Conservation (phyloP, 1,140 invertebrate species). For the Drosophila micromelanica region DNA sequence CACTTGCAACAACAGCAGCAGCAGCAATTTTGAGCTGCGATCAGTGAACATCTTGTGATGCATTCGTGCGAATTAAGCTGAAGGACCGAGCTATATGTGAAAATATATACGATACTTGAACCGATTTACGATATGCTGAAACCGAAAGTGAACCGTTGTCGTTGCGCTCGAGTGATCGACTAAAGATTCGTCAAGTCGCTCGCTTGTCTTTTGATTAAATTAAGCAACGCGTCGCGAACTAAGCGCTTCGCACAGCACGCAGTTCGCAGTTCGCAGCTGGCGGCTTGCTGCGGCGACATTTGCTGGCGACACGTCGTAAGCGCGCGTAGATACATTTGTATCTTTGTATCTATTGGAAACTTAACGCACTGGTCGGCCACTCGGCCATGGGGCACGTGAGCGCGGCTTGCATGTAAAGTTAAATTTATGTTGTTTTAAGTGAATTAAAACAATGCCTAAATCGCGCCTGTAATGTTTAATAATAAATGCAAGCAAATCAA, state of each 20-base stretch:
- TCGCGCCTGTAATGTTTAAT: slow-evolving; percentile 51
- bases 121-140: slow-evolving; percentile 6
- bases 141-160: slow-evolving; percentile 57
- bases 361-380: slow-evolving; percentile 32
- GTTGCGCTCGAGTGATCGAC: slow-evolving; percentile 61
- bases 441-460: slow-evolving; percentile 73
- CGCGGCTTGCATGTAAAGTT: slow-evolving; percentile 71
- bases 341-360: slow-evolving; percentile 60
- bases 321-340: slow-evolving; percentile 50
- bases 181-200: slow-evolving; percentile 57
- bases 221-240: slow-evolving; percentile 54
- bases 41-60: slow-evolving; percentile 40
- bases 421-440: slow-evolving; percentile 81
- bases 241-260: slow-evolving; percentile 26
- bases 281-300: background rate
- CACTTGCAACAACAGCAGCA: slow-evolving; percentile 23
- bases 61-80: slow-evolving; percentile 39
- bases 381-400: slow-evolving; percentile 61
- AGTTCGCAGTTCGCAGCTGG: slow-evolving; percentile 7
- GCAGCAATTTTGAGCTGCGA: slow-evolving; percentile 14
- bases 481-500: slow-evolving; percentile 68
- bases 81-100: slow-evolving; percentile 8
- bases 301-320: slow-evolving; percentile 13
- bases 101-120: background rate
- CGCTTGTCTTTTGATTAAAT: slow-evolving; percentile 71